These are phyloP conservation scores for Gracilinanus agilis DNA, from an alignment of 2,113 vertebrate species.

Conservation along the genomic window DNA sequence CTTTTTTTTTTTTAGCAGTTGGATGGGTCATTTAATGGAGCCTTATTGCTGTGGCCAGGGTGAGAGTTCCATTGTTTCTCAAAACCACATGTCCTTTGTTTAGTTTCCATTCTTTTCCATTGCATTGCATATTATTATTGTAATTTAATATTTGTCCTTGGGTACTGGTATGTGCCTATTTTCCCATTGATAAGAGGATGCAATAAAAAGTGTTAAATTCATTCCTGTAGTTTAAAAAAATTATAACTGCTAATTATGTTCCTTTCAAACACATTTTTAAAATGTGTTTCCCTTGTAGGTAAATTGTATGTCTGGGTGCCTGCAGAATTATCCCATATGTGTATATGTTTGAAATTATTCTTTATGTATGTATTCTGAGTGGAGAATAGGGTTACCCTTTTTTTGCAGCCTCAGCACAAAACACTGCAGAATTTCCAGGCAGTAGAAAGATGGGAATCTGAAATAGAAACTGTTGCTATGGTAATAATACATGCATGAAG, in stretches of 20 bases:
- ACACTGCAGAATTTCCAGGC: conserved; percentile 83
- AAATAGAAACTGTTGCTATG: conserved; percentile 84
- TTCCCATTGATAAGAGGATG: conserved; percentile 30
- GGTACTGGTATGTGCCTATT: conserved; percentile 32
- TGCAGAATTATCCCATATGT: neutral
- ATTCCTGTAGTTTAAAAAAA: neutral
- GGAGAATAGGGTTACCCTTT: conserved; percentile 49
- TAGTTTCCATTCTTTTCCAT: neutral
- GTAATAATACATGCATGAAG: conserved; percentile 76
- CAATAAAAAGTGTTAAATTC: conserved; percentile 10
- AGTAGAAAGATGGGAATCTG: conserved; percentile 74
- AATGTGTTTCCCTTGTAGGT: neutral
- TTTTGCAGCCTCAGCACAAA: conserved; percentile 87
- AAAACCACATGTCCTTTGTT: conserved; percentile 38
- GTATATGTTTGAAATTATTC: conserved; percentile 51
- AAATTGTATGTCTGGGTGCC: conserved; percentile 17
- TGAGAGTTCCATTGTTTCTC: conserved; percentile 4
- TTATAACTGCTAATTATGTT: neutral
- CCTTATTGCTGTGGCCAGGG: neutral
- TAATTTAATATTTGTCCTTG: conserved; percentile 21
- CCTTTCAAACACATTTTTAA: neutral
- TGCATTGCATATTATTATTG: conserved; percentile 45
- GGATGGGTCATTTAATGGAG: neutral
- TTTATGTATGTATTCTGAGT: conserved; percentile 21
- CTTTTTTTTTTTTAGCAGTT: neutral